Conservation (phyloP, 2,888 invertebrate genomes). For the Penaeus monodon region DNA sequence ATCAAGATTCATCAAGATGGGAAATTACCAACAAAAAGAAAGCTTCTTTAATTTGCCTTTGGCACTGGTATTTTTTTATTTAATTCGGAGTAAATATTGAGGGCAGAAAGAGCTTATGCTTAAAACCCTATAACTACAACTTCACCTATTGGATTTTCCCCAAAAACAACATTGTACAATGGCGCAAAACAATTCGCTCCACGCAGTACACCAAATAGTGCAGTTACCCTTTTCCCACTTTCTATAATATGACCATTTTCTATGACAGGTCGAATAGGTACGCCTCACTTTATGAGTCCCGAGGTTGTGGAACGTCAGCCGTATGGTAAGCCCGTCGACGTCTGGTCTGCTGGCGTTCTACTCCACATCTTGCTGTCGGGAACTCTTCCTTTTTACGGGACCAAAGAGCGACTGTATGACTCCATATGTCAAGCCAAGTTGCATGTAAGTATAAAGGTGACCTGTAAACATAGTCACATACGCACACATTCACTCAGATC, state of each 20-base stretch:
- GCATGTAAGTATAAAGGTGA: conserved; percentile 75
- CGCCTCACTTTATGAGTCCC: conserved; percentile 98
- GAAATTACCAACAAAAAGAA: too few relatives aligned
- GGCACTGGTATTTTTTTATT: too few relatives aligned
- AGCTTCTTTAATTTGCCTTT: too few relatives aligned
- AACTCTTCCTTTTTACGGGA: conserved; percentile 93
- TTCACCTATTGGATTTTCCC: too few relatives aligned
- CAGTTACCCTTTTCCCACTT: conserved; percentile 16
- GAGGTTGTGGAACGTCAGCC: conserved; percentile 93
- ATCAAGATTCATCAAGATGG: too few relatives aligned
- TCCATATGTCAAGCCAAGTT: conserved; percentile 88
- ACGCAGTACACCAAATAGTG: background rate
- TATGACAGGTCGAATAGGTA: conserved; percentile 87
- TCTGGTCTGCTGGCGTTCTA: conserved; percentile 97
- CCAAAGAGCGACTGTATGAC: conserved; percentile 91
- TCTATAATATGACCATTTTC: conserved; percentile 47
- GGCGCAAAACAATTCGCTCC: too few relatives aligned
- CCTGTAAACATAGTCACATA: background rate
- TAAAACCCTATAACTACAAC: too few relatives aligned
- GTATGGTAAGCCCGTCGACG: conserved; percentile 90
- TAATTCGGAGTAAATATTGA: too few relatives aligned
- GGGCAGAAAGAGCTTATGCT: too few relatives aligned
- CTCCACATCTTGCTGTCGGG: conserved; percentile 94
- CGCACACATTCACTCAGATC: background rate
- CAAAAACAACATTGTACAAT: too few relatives aligned